phyloP scores from a whole-genome alignment of 2,888 invertebrate genomes.

The Cheilosia grossa region DNA sequence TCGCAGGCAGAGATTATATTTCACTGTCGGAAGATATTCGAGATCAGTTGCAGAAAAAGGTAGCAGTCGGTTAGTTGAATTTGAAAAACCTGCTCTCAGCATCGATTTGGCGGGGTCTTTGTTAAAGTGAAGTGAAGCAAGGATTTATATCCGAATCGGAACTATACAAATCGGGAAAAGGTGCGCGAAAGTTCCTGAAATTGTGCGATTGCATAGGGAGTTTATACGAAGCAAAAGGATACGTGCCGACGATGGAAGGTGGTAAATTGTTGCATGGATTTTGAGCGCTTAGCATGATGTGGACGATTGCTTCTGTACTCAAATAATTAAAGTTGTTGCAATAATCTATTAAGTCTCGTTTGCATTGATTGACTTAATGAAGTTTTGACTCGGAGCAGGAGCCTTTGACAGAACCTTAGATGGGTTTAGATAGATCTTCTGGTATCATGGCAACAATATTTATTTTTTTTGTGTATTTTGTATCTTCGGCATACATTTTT shows the following conservation, averaged over 20 bases:
- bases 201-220: too few species aligned
- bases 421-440: too few species aligned
- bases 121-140: background rate
- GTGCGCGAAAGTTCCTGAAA: constrained; percentile 6
- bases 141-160: background rate
- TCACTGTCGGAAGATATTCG: constrained; percentile 46
- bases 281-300: constrained; percentile 32
- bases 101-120: background rate
- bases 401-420: too few species aligned
- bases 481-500: too few species aligned
- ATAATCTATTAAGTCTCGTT: too few species aligned
- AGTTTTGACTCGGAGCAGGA: too few species aligned
- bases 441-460: too few species aligned
- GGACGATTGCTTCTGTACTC: background rate
- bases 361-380: background rate
- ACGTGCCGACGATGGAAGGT: constrained; percentile 42
- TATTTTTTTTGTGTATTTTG: too few species aligned
- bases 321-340: background rate
- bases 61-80: constrained; percentile 32
- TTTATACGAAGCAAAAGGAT: constrained; percentile 26
- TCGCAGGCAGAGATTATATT: constrained; percentile 57
- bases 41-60: constrained; percentile 60
- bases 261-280: constrained; percentile 61
- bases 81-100: background rate
- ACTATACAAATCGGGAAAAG: background rate